phyloP scores from a whole-genome alignment of 2,888 invertebrate genomes.

The Nomada lathburiana region DNA sequence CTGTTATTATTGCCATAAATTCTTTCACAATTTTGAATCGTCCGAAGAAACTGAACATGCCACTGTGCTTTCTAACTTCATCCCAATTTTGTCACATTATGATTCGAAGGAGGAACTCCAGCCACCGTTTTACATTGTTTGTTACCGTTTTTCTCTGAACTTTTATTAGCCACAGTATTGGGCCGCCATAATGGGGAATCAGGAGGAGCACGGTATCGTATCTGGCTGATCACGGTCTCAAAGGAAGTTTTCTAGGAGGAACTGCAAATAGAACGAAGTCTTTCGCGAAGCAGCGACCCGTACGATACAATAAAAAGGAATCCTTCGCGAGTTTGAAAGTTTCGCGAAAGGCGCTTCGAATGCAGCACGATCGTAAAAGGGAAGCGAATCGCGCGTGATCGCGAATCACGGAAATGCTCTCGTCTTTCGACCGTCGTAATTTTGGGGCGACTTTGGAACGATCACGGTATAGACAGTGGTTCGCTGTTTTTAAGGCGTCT shows the following conservation, averaged over 20 bases:
- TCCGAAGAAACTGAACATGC: background rate
- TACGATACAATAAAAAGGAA: conserved; percentile 38
- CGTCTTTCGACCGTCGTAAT: conserved; percentile 21
- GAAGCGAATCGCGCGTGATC: conserved; percentile 9
- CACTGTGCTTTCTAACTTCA: background rate
- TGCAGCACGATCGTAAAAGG: conserved; percentile 15
- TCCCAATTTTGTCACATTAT: background rate
- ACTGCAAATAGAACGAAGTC: conserved; percentile 31
- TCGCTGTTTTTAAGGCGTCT: background rate
- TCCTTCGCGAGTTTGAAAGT: conserved; percentile 14
- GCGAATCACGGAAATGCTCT: conserved; percentile 33
- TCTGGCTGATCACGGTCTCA: conserved; percentile 12
- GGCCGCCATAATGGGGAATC: conserved; percentile 20
- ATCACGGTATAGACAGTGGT: background rate
- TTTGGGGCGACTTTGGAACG: background rate
- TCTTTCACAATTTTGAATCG: background rate
- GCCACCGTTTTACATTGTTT: background rate
- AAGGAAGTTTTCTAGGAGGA: conserved; percentile 17
- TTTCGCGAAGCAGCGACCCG: conserved; percentile 26
- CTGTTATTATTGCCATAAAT: too few relatives aligned
- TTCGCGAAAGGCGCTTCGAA: conserved; percentile 8
- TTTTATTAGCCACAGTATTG: conserved; percentile 21
- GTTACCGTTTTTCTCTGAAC: conserved; percentile 13
- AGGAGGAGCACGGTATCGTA: conserved; percentile 19
- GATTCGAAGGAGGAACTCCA: too few relatives aligned